Conservation (phyloP, 2,797 vertebrate species). For the Silurus lanzhouensis region DNA sequence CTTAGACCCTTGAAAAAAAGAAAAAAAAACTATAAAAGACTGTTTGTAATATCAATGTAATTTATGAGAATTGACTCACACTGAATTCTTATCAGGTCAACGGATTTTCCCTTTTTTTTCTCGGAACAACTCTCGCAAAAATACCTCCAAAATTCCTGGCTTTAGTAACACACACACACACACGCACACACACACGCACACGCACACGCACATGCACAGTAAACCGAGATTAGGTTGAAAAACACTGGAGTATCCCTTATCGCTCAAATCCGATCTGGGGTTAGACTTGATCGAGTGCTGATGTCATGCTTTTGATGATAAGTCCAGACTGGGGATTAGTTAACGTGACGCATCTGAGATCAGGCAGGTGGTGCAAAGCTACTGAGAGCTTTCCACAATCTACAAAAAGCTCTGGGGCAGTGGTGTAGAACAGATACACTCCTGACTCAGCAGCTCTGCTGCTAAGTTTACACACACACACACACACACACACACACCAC, state of each 20-base stretch:
- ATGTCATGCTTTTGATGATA: not conserved
- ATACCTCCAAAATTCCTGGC: not conserved
- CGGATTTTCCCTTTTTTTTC: not conserved
- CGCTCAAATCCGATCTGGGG: not conserved
- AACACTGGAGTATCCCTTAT: not conserved
- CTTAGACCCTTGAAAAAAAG: too few species aligned
- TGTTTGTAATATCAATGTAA: not conserved
- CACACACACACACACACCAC: not conserved
- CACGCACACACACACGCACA: too few species aligned
- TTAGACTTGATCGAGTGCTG: not conserved
- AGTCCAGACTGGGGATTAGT: not conserved
- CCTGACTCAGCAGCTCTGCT: constrained; percentile 7
- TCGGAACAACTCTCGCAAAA: not conserved
- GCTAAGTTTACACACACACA: not conserved
- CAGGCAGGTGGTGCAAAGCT: constrained; percentile 46
- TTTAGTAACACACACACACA: too few species aligned
- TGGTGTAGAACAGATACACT: constrained; percentile 22
- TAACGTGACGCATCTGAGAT: constrained; percentile 17
- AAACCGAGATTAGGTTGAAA: not conserved
- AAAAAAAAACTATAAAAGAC: too few species aligned
- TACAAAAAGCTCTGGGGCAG: constrained; percentile 32
- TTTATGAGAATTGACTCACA: too few species aligned
- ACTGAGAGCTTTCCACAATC: constrained; percentile 53
- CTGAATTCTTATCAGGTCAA: not conserved
- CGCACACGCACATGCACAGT: not conserved